Conservation (phyloP, 1,140 invertebrate genomes). For the Drosophila setifemur region DNA sequence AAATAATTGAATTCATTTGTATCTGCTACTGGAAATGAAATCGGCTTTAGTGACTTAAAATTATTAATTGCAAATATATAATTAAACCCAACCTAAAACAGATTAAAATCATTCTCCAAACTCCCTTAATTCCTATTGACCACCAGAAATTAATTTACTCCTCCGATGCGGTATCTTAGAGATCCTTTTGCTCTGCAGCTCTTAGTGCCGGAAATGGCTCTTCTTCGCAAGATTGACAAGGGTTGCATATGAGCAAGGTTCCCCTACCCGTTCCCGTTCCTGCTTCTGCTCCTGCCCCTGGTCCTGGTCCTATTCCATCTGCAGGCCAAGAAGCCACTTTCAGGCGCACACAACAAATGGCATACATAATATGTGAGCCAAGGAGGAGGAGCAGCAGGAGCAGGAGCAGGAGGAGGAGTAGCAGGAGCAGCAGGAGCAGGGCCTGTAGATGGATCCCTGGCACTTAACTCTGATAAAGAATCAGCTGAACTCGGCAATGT, state of each 20-base stretch:
- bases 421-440: neutral
- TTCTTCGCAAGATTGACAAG: constrained; percentile 4
- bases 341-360: constrained; percentile 31
- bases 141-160: neutral
- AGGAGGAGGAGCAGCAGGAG: neutral
- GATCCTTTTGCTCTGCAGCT: neutral
- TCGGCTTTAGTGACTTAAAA: no score
- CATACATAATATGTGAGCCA: constrained; percentile 31
- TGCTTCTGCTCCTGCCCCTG: no score
- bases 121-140: no score
- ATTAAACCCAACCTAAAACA: no score
- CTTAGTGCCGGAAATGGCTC: constrained; percentile 4
- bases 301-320: no score
- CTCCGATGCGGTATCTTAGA: neutral
- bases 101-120: no score
- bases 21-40: no score
- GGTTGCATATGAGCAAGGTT: neutral
- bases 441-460: constrained; percentile 23
- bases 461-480: constrained; percentile 67
- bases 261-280: no score
- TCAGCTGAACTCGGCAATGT: constrained; percentile 55
- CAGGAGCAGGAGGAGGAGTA: neutral
- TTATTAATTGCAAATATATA: no score
- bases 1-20: no score
- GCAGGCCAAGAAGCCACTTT: constrained; percentile 8